A percentile compares a stretch with the other conserved stretches of the same genome.
phyloP scores from a whole-genome alignment of 1,140 invertebrate species.

The Acromyrmex echinatior region DNA sequence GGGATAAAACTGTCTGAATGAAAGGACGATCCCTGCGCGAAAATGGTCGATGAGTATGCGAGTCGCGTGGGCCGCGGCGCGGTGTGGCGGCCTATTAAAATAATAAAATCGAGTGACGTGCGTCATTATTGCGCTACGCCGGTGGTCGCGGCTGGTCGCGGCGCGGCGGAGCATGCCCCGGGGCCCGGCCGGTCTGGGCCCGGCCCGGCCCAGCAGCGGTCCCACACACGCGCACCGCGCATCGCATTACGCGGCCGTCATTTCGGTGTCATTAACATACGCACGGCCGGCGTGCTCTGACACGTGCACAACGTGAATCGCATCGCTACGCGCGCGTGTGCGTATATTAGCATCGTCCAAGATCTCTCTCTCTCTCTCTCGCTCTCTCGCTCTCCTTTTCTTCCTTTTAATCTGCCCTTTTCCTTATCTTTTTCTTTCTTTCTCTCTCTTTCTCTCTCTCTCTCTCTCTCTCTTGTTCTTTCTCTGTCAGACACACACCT shows the following conservation, averaged over 20 bases:
- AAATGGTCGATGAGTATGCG: slow-evolving; percentile 77
- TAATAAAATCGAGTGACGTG: slow-evolving; percentile 84
- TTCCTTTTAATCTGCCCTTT: no score
- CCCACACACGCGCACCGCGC: slow-evolving; percentile 59
- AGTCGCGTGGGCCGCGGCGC: slow-evolving; percentile 79
- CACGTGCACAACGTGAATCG: slow-evolving; percentile 58
- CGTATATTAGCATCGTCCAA: not conserved
- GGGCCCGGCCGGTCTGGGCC: not conserved
- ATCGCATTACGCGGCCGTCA: slow-evolving; percentile 77
- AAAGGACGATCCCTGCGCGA: slow-evolving; percentile 62
- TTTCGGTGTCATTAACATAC: slow-evolving; percentile 79
- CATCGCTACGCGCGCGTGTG: slow-evolving; percentile 14
- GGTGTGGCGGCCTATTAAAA: slow-evolving; percentile 79
- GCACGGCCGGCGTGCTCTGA: slow-evolving; percentile 42
- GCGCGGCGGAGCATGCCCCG: slow-evolving; percentile 53
- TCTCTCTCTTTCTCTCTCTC: no score
- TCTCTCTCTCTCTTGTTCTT: not conserved
- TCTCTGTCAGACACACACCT: slow-evolving; percentile 37
- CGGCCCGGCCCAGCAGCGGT: slow-evolving; percentile 2
- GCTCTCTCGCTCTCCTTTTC: not conserved
- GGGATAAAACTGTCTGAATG: not conserved
- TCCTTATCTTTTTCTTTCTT: no score
- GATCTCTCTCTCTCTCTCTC: not conserved
- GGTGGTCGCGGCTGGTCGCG: slow-evolving; percentile 75
- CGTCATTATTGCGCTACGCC: slow-evolving; percentile 82